Percentiles rank a stretch among this genome's conserved stretches.
Conservation (phyloP, 2,888 invertebrate genomes). For the Machimus rusticus region DNA sequence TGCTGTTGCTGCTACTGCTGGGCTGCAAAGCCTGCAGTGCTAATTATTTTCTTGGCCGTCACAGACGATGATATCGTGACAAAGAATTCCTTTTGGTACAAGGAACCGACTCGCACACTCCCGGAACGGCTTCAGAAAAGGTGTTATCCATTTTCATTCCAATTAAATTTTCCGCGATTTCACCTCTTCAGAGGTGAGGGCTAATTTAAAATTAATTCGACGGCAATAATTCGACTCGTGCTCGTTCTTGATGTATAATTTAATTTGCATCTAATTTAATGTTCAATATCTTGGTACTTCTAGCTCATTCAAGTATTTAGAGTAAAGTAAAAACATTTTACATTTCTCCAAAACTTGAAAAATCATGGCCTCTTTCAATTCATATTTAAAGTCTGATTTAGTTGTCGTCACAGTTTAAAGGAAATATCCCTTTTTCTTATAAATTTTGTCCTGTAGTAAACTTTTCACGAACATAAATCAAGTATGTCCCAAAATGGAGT, state of each 20-base stretch:
- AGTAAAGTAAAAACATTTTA: no score
- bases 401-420: no score
- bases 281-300: no score
- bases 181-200: not conserved
- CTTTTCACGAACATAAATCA: not conserved
- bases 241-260: not conserved
- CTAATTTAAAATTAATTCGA: not conserved
- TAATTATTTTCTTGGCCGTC: conserved; percentile 13
- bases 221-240: not conserved
- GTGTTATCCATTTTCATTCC: not conserved
- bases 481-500: not conserved
- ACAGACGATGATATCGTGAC: conserved; percentile 6
- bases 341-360: no score
- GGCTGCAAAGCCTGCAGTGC: not conserved
- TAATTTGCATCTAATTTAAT: no score
- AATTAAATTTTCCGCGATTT: not conserved
- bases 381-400: no score
- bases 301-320: no score
- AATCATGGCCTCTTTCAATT: no score
- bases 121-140: not conserved
- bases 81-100: not conserved
- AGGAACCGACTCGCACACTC: not conserved
- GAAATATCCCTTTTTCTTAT: no score
- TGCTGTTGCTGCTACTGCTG: not conserved
- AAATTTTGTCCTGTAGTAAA: no score